A percentile compares a stretch with the other conserved stretches of the same genome.
Evolutionary conservation across 2,888 invertebrate species (phyloP).

Genomic region (Andrena haemorrhoa): DNA sequence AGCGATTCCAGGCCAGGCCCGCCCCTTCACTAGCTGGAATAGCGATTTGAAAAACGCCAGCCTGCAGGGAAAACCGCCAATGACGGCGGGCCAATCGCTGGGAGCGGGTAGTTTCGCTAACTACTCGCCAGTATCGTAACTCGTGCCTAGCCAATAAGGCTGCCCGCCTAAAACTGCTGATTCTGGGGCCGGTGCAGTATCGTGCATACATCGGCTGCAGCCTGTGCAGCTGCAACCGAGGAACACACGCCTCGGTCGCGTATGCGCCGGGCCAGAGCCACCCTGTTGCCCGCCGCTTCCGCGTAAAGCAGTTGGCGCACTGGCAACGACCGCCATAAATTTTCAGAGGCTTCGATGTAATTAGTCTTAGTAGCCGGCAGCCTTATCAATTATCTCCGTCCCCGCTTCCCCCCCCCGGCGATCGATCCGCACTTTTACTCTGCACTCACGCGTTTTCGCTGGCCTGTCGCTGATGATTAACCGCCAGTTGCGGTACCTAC

Average conservation of each 20-base stretch:
- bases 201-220: slow-evolving; percentile 19
- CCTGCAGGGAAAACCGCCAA: neutral
- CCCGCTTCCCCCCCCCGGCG: neutral
- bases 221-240: neutral
- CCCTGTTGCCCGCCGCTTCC: slow-evolving; percentile 17
- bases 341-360: slow-evolving; percentile 29
- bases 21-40: neutral
- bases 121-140: slow-evolving; percentile 66
- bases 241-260: neutral
- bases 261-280: slow-evolving; percentile 4
- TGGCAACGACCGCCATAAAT: slow-evolving; percentile 48
- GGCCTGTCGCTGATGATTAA: slow-evolving; percentile 13
- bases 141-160: slow-evolving; percentile 56
- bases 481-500: neutral
- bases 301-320: slow-evolving; percentile 22
- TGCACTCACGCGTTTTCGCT: neutral
- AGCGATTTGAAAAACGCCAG: slow-evolving; percentile 10
- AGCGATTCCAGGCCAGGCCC: neutral
- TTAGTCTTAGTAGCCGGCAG: slow-evolving; percentile 37
- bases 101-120: slow-evolving; percentile 62
- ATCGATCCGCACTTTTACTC: slow-evolving; percentile 9
- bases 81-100: slow-evolving; percentile 4
- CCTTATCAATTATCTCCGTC: slow-evolving; percentile 37
- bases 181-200: slow-evolving; percentile 18
- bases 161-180: slow-evolving; percentile 40